A percentile compares a stretch with the other conserved stretches of the same genome.
These are phyloP conservation scores for Rhagonycha lutea DNA, from an alignment of 2,888 invertebrate genomes.

Conservation along the genomic window DNA sequence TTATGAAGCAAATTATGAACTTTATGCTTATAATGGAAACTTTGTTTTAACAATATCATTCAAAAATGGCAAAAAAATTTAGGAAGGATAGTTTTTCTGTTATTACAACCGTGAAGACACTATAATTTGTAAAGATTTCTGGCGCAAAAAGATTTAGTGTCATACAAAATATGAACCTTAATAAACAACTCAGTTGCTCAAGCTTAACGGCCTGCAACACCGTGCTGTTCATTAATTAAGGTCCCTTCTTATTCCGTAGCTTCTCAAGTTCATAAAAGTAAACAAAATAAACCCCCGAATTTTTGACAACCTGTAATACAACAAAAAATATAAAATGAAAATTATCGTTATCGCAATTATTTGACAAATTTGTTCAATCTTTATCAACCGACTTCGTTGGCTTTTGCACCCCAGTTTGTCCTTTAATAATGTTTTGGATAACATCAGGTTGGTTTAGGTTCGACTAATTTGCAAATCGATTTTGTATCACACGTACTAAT, in stretches of 20 bases:
- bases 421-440: not conserved
- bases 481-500: not conserved
- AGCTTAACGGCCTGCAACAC: too few relatives aligned
- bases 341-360: not conserved
- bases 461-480: not conserved
- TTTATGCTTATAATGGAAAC: not conserved
- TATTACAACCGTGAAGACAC: not conserved
- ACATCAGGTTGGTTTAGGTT: not conserved
- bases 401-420: not conserved
- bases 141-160: too few relatives aligned
- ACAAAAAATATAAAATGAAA: not conserved
- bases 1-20: not conserved
- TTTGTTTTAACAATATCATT: not conserved
- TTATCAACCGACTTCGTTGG: not conserved
- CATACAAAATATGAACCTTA: too few relatives aligned
- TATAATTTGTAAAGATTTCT: not conserved
- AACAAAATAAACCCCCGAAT: not conserved
- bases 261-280: not conserved
- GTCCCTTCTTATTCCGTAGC: too few relatives aligned
- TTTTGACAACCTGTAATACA: too few relatives aligned
- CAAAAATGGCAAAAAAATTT: not conserved
- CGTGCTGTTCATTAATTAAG: too few relatives aligned
- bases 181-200: too few relatives aligned
- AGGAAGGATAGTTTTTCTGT: too few relatives aligned
- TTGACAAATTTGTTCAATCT: not conserved